Conservation (phyloP, 2,888 invertebrate species). For the Caenorhabditis sinica region DNA sequence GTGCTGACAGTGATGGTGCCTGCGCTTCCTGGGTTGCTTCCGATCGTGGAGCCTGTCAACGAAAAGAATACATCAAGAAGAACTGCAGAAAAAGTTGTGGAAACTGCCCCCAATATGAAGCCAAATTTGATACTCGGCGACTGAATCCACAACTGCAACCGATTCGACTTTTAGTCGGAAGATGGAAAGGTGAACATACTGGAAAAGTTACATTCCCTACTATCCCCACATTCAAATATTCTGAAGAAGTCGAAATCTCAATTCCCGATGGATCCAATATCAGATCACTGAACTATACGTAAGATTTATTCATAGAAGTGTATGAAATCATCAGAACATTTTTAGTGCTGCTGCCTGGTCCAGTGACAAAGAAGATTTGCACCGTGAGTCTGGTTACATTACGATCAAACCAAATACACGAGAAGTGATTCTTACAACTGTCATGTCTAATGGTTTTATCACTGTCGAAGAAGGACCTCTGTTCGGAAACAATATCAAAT, state of each 20-base stretch:
- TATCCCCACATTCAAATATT: slow-evolving; percentile 66
- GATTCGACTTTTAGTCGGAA: slow-evolving; percentile 44
- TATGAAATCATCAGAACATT: no score
- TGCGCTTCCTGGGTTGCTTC: slow-evolving; percentile 59
- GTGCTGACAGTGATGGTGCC: slow-evolving; percentile 48
- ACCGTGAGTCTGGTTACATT: slow-evolving; percentile 62
- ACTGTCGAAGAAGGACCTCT: slow-evolving; percentile 63
- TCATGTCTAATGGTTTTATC: slow-evolving; percentile 67
- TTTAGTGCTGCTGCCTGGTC: slow-evolving; percentile 62
- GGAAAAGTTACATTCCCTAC: slow-evolving; percentile 66
- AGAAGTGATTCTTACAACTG: slow-evolving; percentile 62
- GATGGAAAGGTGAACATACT: slow-evolving; percentile 65
- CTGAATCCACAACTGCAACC: slow-evolving; percentile 51
- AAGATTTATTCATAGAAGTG: background rate
- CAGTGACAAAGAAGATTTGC: slow-evolving; percentile 65
- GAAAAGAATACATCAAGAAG: slow-evolving; percentile 65
- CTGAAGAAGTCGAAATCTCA: slow-evolving; percentile 64
- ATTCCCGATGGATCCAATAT: slow-evolving; percentile 61
- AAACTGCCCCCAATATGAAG: slow-evolving; percentile 52
- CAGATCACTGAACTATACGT: slow-evolving; percentile 62
- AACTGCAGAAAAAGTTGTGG: slow-evolving; percentile 64
- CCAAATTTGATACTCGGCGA: slow-evolving; percentile 52
- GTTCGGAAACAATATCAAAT: slow-evolving; percentile 55
- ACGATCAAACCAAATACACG: slow-evolving; percentile 62
- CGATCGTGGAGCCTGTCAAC: slow-evolving; percentile 44